A percentile compares a stretch with the other conserved stretches of the same genome.
Evolutionary conservation across 1,140 invertebrate species (phyloP).

Genomic region (Bilobella aurantiaca): DNA sequence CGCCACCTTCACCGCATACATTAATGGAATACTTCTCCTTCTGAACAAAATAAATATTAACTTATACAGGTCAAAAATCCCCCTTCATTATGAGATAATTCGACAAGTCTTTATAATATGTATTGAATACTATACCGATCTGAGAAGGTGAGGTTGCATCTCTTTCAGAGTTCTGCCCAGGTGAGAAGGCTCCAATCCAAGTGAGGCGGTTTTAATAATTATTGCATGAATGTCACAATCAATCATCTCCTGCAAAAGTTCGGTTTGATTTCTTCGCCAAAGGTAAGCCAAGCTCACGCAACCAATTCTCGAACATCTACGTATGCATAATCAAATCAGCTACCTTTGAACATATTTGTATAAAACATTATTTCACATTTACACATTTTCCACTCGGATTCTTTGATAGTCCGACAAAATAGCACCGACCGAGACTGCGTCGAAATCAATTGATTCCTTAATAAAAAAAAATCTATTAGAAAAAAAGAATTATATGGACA

Average conservation of each 20-base stretch:
- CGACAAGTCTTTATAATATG: no score
- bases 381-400: conserved; percentile 94
- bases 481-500: conserved; percentile 19
- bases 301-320: conserved; percentile 80
- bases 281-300: conserved; percentile 82
- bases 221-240: conserved; percentile 81
- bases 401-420: conserved; percentile 97
- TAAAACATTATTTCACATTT: conserved; percentile 44
- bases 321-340: no score
- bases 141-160: conserved; percentile 70
- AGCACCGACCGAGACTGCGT: conserved; percentile 90
- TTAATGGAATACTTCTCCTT: conserved; percentile 90
- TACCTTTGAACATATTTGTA: background rate
- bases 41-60: conserved; percentile 42
- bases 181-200: conserved; percentile 78
- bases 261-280: conserved; percentile 85
- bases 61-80: no score
- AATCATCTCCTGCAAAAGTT: conserved; percentile 96
- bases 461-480: conserved; percentile 36
- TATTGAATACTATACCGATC: conserved; percentile 54
- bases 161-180: conserved; percentile 75
- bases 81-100: conserved; percentile 2
- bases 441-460: conserved; percentile 65
- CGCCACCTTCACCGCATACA: conserved; percentile 97
- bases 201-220: conserved; percentile 88